Percentiles rank a stretch among this genome's conserved stretches.
Conservation (phyloP, 2,888 invertebrate genomes). For the Plemyria rubiginata region DNA sequence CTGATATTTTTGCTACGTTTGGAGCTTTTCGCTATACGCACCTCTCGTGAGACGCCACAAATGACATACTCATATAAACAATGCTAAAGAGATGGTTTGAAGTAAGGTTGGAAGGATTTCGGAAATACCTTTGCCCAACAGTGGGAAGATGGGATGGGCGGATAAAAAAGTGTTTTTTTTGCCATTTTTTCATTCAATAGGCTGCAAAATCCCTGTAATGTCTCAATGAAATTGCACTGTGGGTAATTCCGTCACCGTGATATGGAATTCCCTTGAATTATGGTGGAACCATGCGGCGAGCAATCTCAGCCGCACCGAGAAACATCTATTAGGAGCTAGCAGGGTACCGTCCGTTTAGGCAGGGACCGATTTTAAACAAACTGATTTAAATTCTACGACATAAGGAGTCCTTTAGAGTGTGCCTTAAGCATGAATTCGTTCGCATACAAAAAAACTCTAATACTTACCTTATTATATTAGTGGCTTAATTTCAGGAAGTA, state of each 20-base stretch:
- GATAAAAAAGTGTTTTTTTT: background rate
- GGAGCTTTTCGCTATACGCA: too few species aligned
- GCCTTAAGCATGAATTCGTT: too few species aligned
- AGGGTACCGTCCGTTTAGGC: slow-evolving; percentile 40
- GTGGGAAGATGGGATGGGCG: too few species aligned
- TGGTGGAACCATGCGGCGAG: slow-evolving; percentile 60
- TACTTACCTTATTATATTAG: too few species aligned
- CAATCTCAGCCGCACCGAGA: slow-evolving; percentile 55
- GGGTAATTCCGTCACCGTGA: slow-evolving; percentile 4
- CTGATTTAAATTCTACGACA: background rate
- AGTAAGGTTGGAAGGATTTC: too few species aligned
- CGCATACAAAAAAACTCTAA: too few species aligned
- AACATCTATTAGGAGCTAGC: slow-evolving; percentile 50
- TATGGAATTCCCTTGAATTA: slow-evolving; percentile 56
- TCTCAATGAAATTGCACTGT: slow-evolving; percentile 12
- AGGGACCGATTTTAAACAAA: background rate
- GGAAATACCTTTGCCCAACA: too few species aligned
- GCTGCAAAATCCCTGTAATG: background rate
- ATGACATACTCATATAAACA: too few species aligned
- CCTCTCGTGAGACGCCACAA: too few species aligned
- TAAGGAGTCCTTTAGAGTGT: background rate
- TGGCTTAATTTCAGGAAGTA: too few species aligned
- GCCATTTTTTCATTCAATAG: background rate
- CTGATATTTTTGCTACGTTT: too few species aligned
- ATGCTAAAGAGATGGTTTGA: too few species aligned